A percentile compares a stretch with the other conserved stretches of the same genome.
Evolutionary conservation across 1,140 invertebrate genomes (phyloP).

Genomic region (Harpegnathos saltator): DNA sequence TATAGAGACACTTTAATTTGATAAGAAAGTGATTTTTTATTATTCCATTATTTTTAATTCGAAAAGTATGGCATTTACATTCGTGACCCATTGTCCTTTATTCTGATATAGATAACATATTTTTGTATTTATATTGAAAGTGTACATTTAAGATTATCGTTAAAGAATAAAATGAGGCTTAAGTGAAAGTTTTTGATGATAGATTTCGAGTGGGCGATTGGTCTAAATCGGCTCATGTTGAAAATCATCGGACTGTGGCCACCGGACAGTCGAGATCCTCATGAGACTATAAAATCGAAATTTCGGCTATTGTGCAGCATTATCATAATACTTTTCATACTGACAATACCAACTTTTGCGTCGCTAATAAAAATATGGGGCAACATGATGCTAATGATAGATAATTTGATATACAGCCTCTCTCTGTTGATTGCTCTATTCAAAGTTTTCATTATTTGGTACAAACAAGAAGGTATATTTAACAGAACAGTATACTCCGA

Average conservation of each 20-base stretch:
- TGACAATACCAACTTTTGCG: conserved; percentile 13
- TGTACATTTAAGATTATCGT: too few relatives aligned
- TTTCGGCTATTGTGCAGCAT: background rate
- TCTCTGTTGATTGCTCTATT: conserved; percentile 11
- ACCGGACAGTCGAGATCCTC: background rate
- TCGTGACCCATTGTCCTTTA: too few relatives aligned
- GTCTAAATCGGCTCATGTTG: conserved; percentile 13
- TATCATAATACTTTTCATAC: conserved; percentile 14
- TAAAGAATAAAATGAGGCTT: too few relatives aligned
- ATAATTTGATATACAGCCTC: conserved; percentile 24
- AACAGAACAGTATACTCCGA: too few relatives aligned
- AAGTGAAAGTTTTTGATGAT: too few relatives aligned
- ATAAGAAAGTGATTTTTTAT: too few relatives aligned
- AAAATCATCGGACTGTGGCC: background rate
- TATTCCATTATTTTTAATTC: too few relatives aligned
- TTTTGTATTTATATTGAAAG: too few relatives aligned
- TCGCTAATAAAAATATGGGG: conserved; percentile 33
- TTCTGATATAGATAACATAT: too few relatives aligned
- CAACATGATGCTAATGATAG: conserved; percentile 36
- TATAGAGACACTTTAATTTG: too few relatives aligned
- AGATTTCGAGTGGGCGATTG: conserved; percentile 40
- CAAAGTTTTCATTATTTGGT: conserved; percentile 31
- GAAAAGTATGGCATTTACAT: too few relatives aligned
- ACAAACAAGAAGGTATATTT: conserved; percentile 19
- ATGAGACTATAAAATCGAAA: background rate